phyloP scores from a whole-genome alignment of 2,113 vertebrate genomes.

The Pteropus alecto region DNA sequence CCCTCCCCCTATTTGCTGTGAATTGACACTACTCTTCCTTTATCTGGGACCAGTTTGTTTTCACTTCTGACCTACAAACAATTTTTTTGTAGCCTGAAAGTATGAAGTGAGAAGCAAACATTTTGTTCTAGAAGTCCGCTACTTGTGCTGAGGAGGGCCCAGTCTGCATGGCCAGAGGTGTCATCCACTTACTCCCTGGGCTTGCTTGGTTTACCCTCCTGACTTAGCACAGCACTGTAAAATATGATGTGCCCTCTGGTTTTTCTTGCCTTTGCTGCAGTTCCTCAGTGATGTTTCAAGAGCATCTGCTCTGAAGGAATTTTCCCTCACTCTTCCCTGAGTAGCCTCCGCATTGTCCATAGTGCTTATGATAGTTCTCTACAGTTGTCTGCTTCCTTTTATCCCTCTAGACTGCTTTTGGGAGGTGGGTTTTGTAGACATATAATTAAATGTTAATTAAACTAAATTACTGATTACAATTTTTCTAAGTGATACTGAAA shows the following conservation, averaged over 20 bases:
- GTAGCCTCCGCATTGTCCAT: not conserved
- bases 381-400: not conserved
- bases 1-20: not conserved
- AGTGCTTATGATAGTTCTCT: not conserved
- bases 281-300: not conserved
- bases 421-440: not conserved
- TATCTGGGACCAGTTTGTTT: not conserved
- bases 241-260: not conserved
- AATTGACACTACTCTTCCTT: not conserved
- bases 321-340: not conserved
- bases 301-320: not conserved
- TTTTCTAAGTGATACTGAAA: slow-evolving; percentile 19
- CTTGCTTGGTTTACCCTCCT: not conserved
- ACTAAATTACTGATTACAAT: not conserved
- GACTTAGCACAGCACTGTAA: not conserved
- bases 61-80: not conserved
- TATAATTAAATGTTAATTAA: slow-evolving; percentile 8
- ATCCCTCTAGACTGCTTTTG: not conserved
- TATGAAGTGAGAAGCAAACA: not conserved
- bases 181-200: not conserved
- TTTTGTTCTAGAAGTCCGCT: not conserved
- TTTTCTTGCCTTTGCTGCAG: not conserved
- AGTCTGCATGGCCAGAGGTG: not conserved
- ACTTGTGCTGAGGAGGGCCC: not conserved
- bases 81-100: not conserved